Evolutionary conservation across 2,797 vertebrate genomes (phyloP).

Genomic region (Urosaurus nigricauda): DNA sequence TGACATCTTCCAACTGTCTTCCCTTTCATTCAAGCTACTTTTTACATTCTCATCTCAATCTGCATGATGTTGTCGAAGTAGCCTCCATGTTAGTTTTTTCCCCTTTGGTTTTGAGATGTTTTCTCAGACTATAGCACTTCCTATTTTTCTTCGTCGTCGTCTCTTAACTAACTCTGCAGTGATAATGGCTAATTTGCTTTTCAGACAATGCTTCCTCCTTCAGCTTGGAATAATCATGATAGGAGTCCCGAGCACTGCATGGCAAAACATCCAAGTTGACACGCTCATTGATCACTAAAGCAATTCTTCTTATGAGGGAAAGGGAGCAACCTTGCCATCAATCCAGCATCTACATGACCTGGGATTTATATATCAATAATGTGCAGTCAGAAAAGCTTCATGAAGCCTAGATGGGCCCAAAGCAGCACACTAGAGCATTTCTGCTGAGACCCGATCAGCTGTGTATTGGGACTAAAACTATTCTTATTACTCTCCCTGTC

Average conservation of each 20-base stretch:
- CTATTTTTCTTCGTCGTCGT: background rate
- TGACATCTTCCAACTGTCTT: background rate
- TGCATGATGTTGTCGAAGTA: background rate
- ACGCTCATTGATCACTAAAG: background rate
- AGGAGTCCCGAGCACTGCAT: background rate
- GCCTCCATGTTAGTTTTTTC: no score
- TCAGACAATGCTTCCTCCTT: background rate
- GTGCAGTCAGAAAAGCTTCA: background rate
- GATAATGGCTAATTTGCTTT: background rate
- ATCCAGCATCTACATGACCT: background rate
- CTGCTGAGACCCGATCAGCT: background rate
- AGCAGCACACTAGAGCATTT: background rate
- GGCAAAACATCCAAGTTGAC: background rate
- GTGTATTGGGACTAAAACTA: background rate
- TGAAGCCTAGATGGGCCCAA: background rate
- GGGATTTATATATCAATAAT: background rate
- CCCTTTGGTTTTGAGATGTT: background rate
- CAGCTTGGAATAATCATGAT: background rate
- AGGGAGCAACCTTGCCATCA: background rate
- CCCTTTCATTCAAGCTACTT: background rate
- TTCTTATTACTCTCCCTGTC: background rate
- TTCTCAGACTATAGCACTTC: background rate
- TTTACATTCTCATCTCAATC: background rate
- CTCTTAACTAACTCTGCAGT: background rate
- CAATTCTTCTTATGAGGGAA: background rate